Conservation (phyloP, 1,140 invertebrate genomes). For the Drosophila oshimai region DNA sequence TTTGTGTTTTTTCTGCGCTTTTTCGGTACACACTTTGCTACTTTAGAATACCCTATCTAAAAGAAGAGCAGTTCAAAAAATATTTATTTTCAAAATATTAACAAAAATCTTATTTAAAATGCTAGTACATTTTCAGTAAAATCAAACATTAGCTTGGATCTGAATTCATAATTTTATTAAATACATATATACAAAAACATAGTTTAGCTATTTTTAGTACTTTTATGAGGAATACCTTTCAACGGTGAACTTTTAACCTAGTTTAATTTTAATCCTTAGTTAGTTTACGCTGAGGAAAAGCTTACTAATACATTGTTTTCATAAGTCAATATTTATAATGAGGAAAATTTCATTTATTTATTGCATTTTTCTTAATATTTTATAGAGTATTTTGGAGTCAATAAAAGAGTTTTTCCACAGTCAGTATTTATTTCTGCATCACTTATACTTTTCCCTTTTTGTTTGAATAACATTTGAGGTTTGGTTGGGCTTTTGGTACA, state of each 20-base stretch:
- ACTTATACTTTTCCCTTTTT: slow-evolving; percentile 9
- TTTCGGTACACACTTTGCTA: slow-evolving; percentile 45
- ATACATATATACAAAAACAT: no score
- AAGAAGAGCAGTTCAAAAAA: neutral
- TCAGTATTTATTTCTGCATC: neutral
- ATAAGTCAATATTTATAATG: no score
- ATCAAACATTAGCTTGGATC: no score
- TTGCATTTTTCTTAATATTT: neutral
- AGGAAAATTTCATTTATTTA: no score
- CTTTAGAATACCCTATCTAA: slow-evolving; percentile 30
- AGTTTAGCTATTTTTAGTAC: no score
- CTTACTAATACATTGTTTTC: no score
- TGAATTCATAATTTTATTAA: no score
- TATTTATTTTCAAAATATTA: neutral
- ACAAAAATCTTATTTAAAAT: neutral
- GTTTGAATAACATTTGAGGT: slow-evolving; percentile 50
- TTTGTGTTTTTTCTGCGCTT: neutral
- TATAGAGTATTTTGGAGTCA: slow-evolving; percentile 6
- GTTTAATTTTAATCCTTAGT: no score
- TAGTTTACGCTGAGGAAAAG: no score
- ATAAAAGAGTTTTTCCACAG: neutral
- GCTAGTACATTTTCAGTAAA: no score
- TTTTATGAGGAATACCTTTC: no score
- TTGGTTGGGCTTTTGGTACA: slow-evolving; percentile 20
- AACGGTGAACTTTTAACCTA: no score